Percentiles rank a stretch among this genome's conserved stretches.
Conservation (phyloP, 2,113 vertebrate genomes). For the Columbina picui region DNA sequence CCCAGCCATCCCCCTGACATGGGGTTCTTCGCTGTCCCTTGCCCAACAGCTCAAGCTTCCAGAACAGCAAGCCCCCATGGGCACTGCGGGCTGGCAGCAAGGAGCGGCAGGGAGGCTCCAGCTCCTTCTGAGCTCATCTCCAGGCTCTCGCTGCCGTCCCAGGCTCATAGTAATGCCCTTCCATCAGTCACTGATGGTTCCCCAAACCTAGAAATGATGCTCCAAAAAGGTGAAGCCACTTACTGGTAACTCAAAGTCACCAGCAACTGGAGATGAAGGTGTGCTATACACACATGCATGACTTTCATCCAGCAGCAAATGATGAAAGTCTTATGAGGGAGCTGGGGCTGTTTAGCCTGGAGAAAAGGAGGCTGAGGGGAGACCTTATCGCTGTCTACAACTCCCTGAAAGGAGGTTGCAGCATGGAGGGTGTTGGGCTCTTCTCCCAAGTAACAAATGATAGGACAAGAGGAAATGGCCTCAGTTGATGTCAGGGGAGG, state of each 20-base stretch:
- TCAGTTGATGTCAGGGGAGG: no score
- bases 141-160: neutral
- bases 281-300: neutral
- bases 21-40: neutral
- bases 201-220: neutral
- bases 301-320: neutral
- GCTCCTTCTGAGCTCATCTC: neutral
- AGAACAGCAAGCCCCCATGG: accelerated
- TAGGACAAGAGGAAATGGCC: no score
- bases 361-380: no score
- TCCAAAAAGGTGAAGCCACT: neutral
- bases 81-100: neutral
- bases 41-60: neutral
- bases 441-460: no score
- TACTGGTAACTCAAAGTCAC: neutral
- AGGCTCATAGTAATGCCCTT: neutral
- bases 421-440: no score
- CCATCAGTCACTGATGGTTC: neutral
- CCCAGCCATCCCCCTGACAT: accelerated
- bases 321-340: neutral
- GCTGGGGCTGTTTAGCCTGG: no score
- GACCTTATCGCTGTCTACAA: no score
- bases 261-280: neutral
- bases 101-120: neutral
- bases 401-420: no score